phyloP scores from a whole-genome alignment of 2,888 invertebrate species.

The Entomobrya proxima region DNA sequence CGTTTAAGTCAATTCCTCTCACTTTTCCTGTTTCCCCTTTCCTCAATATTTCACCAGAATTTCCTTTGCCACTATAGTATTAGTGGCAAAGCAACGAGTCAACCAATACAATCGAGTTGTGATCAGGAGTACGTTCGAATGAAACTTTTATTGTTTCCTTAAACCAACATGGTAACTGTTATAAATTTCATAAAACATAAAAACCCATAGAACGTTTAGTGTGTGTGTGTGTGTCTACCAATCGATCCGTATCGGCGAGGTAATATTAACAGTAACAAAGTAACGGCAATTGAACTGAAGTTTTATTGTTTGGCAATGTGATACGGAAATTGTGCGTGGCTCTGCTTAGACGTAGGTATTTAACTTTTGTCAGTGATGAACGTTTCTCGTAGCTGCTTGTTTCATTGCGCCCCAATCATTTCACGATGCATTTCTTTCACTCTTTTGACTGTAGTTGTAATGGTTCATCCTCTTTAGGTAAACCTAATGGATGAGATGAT shows the following conservation, averaged over 20 bases:
- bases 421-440: not conserved
- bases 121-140: too few species aligned
- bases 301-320: conserved; percentile 1
- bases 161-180: too few species aligned
- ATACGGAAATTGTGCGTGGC: not conserved
- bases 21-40: not conserved
- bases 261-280: not conserved
- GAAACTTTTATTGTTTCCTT: too few species aligned
- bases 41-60: not conserved
- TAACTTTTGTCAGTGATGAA: conserved; percentile 62
- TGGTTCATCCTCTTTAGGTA: too few species aligned
- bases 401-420: not conserved
- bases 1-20: conserved; percentile 59
- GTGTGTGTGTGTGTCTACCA: too few species aligned
- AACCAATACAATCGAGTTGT: too few species aligned
- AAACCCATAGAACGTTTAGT: too few species aligned
- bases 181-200: too few species aligned
- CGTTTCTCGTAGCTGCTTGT: conserved; percentile 6
- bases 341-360: conserved; percentile 35
- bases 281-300: not conserved
- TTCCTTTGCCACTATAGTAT: not conserved
- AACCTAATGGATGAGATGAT: too few species aligned
- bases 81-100: too few species aligned
- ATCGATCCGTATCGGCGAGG: not conserved
- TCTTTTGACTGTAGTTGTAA: too few species aligned